Conservation (phyloP, 1,140 invertebrate genomes). For the Bombus vancouverensis region DNA sequence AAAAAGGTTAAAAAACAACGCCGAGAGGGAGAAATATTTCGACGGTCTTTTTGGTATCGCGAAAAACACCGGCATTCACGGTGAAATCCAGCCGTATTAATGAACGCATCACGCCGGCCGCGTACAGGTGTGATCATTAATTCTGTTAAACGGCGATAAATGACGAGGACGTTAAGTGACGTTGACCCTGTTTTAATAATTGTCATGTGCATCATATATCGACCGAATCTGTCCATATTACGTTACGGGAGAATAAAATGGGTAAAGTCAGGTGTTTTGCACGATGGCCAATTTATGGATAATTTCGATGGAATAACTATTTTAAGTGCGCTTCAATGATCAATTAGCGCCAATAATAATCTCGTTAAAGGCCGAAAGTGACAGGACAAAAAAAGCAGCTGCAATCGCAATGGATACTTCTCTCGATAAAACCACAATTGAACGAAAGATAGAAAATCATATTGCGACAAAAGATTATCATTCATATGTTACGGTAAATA, state of each 20-base stretch:
- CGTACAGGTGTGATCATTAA: slow-evolving; percentile 61
- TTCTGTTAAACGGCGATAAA: slow-evolving; percentile 67
- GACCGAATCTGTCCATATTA: slow-evolving; percentile 36
- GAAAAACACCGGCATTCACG: slow-evolving; percentile 28
- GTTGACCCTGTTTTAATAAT: slow-evolving; percentile 68
- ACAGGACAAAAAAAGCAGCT: background rate
- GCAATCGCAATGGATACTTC: background rate
- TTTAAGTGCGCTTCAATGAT: slow-evolving; percentile 19
- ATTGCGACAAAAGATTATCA: background rate
- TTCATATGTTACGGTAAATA: background rate
- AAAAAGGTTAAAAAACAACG: background rate
- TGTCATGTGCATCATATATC: slow-evolving; percentile 56
- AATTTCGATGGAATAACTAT: slow-evolving; percentile 20
- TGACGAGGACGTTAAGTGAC: slow-evolving; percentile 66
- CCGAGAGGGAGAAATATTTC: slow-evolving; percentile 22
- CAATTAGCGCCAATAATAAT: background rate
- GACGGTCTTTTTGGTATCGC: slow-evolving; percentile 23
- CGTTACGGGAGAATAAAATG: slow-evolving; percentile 43
- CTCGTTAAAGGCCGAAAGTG: background rate
- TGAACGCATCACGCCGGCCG: slow-evolving; percentile 51
- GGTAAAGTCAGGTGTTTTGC: slow-evolving; percentile 27
- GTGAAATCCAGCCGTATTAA: slow-evolving; percentile 58
- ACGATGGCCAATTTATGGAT: slow-evolving; percentile 2
- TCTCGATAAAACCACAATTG: too few relatives aligned
- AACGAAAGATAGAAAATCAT: background rate